Percentiles rank a stretch among this genome's conserved stretches.
Evolutionary conservation across 2,797 vertebrate species (phyloP).

Genomic region (Chrosomus eos): DNA sequence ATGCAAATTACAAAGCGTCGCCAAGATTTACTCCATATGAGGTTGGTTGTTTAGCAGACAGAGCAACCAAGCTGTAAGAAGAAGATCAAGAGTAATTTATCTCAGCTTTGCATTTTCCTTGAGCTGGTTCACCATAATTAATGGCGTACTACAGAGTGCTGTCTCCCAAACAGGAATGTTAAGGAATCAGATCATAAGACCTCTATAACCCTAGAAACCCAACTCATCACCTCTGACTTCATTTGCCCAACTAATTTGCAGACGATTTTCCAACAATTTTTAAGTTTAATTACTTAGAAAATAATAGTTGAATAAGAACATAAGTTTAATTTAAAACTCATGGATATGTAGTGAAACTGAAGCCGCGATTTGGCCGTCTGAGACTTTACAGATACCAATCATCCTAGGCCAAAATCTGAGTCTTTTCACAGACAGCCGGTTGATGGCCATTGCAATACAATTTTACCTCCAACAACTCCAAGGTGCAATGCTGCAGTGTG

Average conservation of each 20-base stretch:
- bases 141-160: conserved; percentile 48
- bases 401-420: not conserved
- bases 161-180: conserved; percentile 69
- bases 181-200: conserved; percentile 66
- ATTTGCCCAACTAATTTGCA: conserved; percentile 65
- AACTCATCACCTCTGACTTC: conserved; percentile 64
- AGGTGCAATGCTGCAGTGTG: not conserved
- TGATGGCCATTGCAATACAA: not conserved
- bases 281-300: not conserved
- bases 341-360: not conserved
- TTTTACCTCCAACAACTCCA: not conserved
- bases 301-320: too few species aligned
- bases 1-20: conserved; percentile 71
- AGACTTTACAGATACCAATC: not conserved
- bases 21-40: conserved; percentile 69
- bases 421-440: not conserved
- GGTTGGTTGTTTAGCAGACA: conserved; percentile 68
- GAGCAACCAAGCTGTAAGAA: conserved; percentile 60
- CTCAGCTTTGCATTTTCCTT: conserved; percentile 59
- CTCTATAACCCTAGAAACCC: conserved; percentile 79
- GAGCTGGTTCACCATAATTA: conserved; percentile 64
- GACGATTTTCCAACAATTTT: conserved; percentile 59
- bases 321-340: too few species aligned
- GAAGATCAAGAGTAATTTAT: conserved; percentile 56
- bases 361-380: too few species aligned